These are phyloP conservation scores for Notodonta ziczac DNA, from an alignment of 2,888 invertebrate species.

Conservation along the genomic window DNA sequence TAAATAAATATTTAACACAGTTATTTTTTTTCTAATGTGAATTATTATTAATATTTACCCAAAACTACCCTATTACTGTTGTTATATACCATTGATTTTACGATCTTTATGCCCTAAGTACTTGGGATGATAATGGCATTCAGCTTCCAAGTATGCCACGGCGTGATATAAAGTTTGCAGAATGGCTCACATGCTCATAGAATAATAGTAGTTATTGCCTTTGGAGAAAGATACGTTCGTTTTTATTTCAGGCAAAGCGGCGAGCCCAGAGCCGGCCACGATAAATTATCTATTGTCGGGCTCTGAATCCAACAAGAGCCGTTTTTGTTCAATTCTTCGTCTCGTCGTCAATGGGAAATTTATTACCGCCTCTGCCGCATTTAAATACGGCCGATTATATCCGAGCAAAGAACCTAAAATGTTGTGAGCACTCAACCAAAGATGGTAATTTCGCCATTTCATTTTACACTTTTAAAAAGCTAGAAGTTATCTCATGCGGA, in stretches of 20 bases:
- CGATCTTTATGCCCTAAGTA: slow-evolving; percentile 17
- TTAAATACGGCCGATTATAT: slow-evolving; percentile 80
- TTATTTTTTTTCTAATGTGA: slow-evolving; percentile 17
- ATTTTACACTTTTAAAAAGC: slow-evolving; percentile 52
- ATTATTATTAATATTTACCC: slow-evolving; percentile 14
- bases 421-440: slow-evolving; percentile 63
- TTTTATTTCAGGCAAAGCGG: slow-evolving; percentile 64
- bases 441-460: slow-evolving; percentile 65
- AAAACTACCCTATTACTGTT: slow-evolving; percentile 13
- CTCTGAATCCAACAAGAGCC: slow-evolving; percentile 75
- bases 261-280: slow-evolving; percentile 65
- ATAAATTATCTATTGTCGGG: slow-evolving; percentile 82
- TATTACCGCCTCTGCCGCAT: slow-evolving; percentile 77
- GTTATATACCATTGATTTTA: slow-evolving; percentile 20
- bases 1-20: too few species aligned
- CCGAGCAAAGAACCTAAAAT: slow-evolving; percentile 63
- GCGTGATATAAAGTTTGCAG: slow-evolving; percentile 18
- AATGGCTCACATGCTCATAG: slow-evolving; percentile 29
- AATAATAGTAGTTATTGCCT: slow-evolving; percentile 40
- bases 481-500: slow-evolving; percentile 46
- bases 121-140: slow-evolving; percentile 26
- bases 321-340: slow-evolving; percentile 83
- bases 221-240: slow-evolving; percentile 52
- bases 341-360: slow-evolving; percentile 81
- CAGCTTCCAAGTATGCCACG: slow-evolving; percentile 24